phyloP scores from a whole-genome alignment of 2,113 vertebrate genomes.

The Oenanthe oenanthe region DNA sequence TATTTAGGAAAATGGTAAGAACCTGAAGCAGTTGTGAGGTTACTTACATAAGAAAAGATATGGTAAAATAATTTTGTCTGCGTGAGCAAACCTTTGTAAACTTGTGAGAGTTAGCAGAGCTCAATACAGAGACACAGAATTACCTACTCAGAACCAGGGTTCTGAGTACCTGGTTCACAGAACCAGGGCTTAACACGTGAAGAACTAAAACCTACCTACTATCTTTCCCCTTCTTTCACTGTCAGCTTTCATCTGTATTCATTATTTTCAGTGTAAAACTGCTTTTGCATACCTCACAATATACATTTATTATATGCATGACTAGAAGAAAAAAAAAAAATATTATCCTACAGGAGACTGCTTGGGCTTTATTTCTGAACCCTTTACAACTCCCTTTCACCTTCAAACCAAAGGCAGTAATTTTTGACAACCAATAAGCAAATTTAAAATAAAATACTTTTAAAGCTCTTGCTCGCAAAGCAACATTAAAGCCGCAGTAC shows the following conservation, averaged over 20 bases:
- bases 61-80: not conserved
- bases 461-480: not conserved
- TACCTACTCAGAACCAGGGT: not conserved
- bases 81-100: not conserved
- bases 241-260: not conserved
- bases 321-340: not conserved
- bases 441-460: not conserved
- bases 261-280: slow-evolving; percentile 2
- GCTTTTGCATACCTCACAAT: not conserved
- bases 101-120: not conserved
- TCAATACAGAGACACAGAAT: not conserved
- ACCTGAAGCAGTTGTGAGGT: not conserved
- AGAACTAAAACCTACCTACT: not conserved
- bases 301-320: not conserved
- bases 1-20: not conserved
- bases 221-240: not conserved
- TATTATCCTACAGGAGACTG: not conserved
- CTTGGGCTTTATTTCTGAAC: not conserved
- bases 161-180: too few species aligned
- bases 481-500: not conserved
- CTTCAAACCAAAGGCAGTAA: not conserved
- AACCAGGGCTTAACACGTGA: not conserved
- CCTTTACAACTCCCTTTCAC: not conserved
- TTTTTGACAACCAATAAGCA: not conserved
- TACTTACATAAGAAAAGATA: not conserved